Percentiles rank a stretch among this genome's conserved stretches.
phyloP scores from a whole-genome alignment of 1,140 invertebrate genomes.

The Drosophila mojavensis region DNA sequence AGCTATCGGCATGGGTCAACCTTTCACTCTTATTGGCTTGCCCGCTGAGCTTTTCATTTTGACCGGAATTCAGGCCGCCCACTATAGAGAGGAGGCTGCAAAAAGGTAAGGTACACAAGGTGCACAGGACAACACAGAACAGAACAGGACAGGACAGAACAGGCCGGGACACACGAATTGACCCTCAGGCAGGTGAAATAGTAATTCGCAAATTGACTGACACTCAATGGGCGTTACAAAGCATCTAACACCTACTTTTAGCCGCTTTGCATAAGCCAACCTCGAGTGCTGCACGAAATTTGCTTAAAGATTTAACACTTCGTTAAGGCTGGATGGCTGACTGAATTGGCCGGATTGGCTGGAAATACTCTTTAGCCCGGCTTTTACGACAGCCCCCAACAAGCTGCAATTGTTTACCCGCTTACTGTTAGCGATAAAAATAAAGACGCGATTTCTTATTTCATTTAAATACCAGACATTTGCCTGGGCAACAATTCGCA shows the following conservation, averaged over 20 bases:
- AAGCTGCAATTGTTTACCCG: slow-evolving; percentile 34
- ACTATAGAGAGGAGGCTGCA: slow-evolving; percentile 3
- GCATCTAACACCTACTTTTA: slow-evolving; percentile 50
- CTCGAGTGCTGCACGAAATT: slow-evolving; percentile 30
- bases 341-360: no score
- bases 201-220: slow-evolving; percentile 78
- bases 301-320: slow-evolving; percentile 55
- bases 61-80: slow-evolving; percentile 13
- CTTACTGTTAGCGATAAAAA: slow-evolving; percentile 35
- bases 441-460: slow-evolving; percentile 40
- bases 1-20: background rate
- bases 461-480: slow-evolving; percentile 30
- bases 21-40: slow-evolving; percentile 23
- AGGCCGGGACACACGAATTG: slow-evolving; percentile 31
- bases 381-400: slow-evolving; percentile 6
- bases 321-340: slow-evolving; percentile 24
- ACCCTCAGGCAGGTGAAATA: slow-evolving; percentile 62
- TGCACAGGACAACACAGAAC: slow-evolving; percentile 12
- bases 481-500: slow-evolving; percentile 15
- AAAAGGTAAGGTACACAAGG: background rate
- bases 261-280: slow-evolving; percentile 42
- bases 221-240: slow-evolving; percentile 59
- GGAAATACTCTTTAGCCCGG: background rate
- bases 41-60: slow-evolving; percentile 38
- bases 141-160: slow-evolving; percentile 5